These are phyloP conservation scores for Sylvia borin DNA, from an alignment of 2,797 vertebrate species.

Conservation along the genomic window DNA sequence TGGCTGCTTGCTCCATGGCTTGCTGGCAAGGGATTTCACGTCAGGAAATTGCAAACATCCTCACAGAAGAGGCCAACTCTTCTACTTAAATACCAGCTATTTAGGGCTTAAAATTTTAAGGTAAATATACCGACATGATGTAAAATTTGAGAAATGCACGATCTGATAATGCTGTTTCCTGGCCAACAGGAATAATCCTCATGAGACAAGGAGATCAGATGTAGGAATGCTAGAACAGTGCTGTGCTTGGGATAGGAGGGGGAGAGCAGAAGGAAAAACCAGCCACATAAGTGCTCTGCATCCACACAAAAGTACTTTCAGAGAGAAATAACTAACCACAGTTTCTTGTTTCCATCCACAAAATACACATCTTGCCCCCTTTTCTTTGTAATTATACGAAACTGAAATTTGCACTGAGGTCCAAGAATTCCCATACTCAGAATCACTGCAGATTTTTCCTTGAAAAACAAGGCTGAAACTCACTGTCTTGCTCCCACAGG, in stretches of 20 bases:
- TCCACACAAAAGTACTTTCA: neutral
- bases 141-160: neutral
- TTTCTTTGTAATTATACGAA: neutral
- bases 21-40: neutral
- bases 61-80: neutral
- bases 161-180: slow-evolving; percentile 10
- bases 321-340: neutral
- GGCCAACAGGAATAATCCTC: neutral
- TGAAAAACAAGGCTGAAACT: neutral
- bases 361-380: neutral
- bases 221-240: neutral
- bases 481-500: neutral
- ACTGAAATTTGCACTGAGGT: neutral
- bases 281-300: neutral
- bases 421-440: neutral
- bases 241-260: neutral
- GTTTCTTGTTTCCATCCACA: neutral
- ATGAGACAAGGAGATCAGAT: neutral
- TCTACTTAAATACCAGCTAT: neutral
- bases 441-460: neutral
- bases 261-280: neutral
- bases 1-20: neutral
- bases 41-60: slow-evolving; percentile 11
- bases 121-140: neutral
- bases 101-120: neutral